Base-by-base conservation (phyloP, 2,113 vertebrate genomes). In the Gambusia affinis region DNA sequence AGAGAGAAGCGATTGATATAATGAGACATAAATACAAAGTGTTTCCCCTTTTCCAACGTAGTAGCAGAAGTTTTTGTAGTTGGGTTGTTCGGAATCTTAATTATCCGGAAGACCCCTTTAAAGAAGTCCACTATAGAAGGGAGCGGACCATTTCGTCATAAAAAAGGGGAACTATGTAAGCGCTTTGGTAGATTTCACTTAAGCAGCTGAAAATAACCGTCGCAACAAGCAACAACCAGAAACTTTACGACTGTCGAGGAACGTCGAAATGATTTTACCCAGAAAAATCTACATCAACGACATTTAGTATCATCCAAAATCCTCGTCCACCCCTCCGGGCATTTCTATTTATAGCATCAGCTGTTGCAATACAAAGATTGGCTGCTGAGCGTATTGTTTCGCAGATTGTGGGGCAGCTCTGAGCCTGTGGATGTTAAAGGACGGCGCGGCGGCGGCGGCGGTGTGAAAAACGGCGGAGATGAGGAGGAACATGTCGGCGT, bases 321-420 rank as follows among this genome's bases (percentile, higher is more conserved):
- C 12, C 1, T 24, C 29, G 1, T 15, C 82, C 27, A 89, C 88
- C 88, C 82, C 77, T 27, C 61, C 68, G 87, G 80, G 69, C 80
- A 44, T 70, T 75, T 93, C 93, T 95, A 94, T 95, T 94, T 91
- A 88, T 94, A 95, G 94, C 86, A 86, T 92, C 91, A 89, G 91
- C 91, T 92, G 92, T 94, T 92, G 92, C 93, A 91, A 93, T 91
- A 92, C 93, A 91, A 92, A 95, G 92, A 93, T 88, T 90, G 87
- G 91, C 90, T 91, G 57, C 86, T 89, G 78, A 30, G 67, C 75
- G 92, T 85, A 83, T 92, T 90, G 85, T 88, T 86, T 78, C 69
- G 90, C 88, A 90, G 92, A 91, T n/a, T 91, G 90, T 78, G 86
- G 81, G 69, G 44, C 44, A 81, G 81, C 68, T 15, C 35, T 85